Evolutionary conservation across 1,140 invertebrate genomes (phyloP), one percentile per base, ranked within the genome.

Genomic region (Drosophila serrata): DNA sequence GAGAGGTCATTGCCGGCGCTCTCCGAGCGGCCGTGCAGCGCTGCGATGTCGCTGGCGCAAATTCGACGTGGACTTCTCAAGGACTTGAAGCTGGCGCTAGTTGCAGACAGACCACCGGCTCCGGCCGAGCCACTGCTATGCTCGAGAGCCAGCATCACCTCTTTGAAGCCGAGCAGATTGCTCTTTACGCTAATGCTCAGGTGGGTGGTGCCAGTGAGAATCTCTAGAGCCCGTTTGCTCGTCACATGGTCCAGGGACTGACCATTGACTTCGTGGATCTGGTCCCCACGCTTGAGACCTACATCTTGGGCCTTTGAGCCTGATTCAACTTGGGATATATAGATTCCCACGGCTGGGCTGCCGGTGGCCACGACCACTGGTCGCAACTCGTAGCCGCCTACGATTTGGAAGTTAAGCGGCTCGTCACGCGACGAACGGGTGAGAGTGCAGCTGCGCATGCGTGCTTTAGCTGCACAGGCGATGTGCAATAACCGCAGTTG

Each of bases 261-360:
- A 19, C 98, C 98, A 93, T 99, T 99, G 0, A 99, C 98, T 94
- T 99, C 98, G 59, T 99, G 94, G 70, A 99, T 97, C 94, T 99
- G 98, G 94, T 99, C 99, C 3, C 99, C 99, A 53, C 98, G 94
- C 93, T 99, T 99, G 17, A 99, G 93, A 1, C 99, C 99, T n/a
- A 98, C 97, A 88, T 99, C 97, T 93, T 98, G 97, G 0, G 98
- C 98, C 93, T 98, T 98, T 4, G 98, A 98, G 60, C 95, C 95
- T 75, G 96, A 96, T 82, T 99, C 98, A 19, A 99, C 96, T 94
- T 98, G 97, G 12, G 97, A 96, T 63, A 99, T 97, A 94, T 99
- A 99, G 63, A 99, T 98, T 15, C 98, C 98, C 7, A 92, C 88
- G 0, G 81, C 63, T 93, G 96, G 97, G 51, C 96, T 96, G 60